These are phyloP conservation scores for Taxidea taxus DNA, from an alignment of 2,113 vertebrate species.

Conservation along the genomic window DNA sequence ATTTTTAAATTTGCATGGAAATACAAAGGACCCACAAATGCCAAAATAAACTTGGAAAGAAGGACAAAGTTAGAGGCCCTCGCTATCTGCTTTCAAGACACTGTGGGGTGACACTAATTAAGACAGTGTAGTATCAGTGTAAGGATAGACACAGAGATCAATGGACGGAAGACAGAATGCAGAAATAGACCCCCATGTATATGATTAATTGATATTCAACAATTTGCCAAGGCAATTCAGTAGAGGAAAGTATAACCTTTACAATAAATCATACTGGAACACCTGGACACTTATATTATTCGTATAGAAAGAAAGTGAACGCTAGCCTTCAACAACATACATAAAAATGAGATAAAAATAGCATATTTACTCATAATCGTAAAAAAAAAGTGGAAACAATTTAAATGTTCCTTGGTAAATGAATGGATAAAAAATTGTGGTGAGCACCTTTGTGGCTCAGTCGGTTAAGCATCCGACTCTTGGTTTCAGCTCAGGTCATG, in stretches of 20 bases:
- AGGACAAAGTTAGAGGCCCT: background rate
- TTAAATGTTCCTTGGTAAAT: background rate
- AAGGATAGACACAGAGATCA: background rate
- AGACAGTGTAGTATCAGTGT: background rate
- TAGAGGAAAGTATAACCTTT: background rate
- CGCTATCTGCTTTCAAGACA: background rate
- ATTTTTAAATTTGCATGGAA: background rate
- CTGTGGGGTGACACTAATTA: background rate
- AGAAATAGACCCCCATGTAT: background rate
- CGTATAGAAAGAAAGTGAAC: background rate
- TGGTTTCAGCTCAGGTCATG: background rate
- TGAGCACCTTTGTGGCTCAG: background rate
- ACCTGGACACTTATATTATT: background rate
- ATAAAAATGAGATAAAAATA: background rate
- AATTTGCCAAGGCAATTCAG: background rate
- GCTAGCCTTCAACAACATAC: background rate
- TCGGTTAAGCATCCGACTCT: background rate
- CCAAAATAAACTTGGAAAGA: background rate
- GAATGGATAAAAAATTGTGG: background rate
- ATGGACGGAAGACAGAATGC: background rate
- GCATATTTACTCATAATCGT: background rate
- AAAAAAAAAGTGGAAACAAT: background rate
- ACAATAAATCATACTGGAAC: background rate
- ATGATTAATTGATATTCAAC: background rate
- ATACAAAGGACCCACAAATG: background rate